Conservation (phyloP, 1,140 invertebrate species). For the Acromyrmex heyeri region DNA sequence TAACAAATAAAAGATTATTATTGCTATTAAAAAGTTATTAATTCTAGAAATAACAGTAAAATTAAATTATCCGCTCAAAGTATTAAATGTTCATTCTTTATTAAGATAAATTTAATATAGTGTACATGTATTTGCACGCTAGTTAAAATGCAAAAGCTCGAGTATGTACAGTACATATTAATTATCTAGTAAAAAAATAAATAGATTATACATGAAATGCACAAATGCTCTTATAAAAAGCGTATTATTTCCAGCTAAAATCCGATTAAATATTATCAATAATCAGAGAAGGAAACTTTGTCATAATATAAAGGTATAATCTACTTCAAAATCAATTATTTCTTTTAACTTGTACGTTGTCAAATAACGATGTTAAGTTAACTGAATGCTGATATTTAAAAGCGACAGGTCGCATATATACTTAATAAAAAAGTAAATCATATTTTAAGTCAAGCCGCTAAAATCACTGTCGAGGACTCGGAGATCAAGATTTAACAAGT, state of each 20-base stretch:
- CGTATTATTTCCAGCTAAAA: not conserved
- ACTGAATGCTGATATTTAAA: not conserved
- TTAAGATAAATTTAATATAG: constrained; percentile 9
- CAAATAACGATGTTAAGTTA: not conserved
- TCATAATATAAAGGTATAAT: constrained; percentile 14
- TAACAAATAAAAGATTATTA: not conserved
- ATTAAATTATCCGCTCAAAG: not conserved
- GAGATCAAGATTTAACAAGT: constrained; percentile 17
- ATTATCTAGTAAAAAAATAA: constrained; percentile 11
- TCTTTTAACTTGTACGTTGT: not conserved
- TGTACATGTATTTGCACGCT: not conserved
- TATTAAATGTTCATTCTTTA: not conserved
- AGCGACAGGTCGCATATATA: not conserved
- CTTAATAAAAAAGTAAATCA: not conserved
- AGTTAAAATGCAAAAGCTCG: not conserved
- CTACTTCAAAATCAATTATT: not conserved
- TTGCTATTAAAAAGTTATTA: not conserved
- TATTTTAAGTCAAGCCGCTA: not conserved
- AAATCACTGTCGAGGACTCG: not conserved
- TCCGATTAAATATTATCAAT: constrained; percentile 23
- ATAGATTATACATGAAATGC: not conserved
- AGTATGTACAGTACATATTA: not conserved
- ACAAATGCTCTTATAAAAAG: constrained; percentile 2
- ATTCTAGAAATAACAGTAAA: not conserved
- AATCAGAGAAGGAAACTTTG: not conserved